Evolutionary conservation across 2,113 vertebrate genomes (phyloP), one percentile per base, ranked within the genome.

Genomic region (Burhinus oedicnemus): DNA sequence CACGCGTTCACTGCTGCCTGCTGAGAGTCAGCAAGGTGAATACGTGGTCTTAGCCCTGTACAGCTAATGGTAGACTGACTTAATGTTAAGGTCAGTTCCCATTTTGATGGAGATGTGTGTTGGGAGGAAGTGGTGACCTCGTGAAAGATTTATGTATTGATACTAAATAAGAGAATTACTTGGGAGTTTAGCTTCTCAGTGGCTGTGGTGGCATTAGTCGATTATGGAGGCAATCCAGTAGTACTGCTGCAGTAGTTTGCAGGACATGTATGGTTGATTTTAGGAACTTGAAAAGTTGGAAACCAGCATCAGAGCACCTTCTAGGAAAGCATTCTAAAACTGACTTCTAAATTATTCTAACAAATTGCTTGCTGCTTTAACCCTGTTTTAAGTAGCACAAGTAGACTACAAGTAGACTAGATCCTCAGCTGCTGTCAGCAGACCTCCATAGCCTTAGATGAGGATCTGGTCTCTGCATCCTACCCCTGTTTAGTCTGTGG

Each of bases 1-100:
- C 0, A 0, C 0, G 1, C 29, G 34, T 68, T 83, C 30, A 5
- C 11, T 66, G 40, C 76, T 66, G 45, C n/a, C 30, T 1, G 2
- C 11, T 44, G 18, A 36, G 44, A 54, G 42, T 55, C 72, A 69
- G 44, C 12, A 6, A 72, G 51, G 12, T 27, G 25, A 62, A 5
- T 19, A 2, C 15, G 64, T 72, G 30, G 21, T 78, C 54, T 40
- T 47, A 17, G 3, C 14, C 25, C 49, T 19, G 25, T 25, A 17
- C 3, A 2, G 7, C 20, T 71, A 23, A 23, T 77, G 45, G 40
- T 49, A 55, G 90, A 10, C 64, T 44, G 27, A 40, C 42, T 51
- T 77, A 10, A 62, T 0, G 0, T 65, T 77, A 29, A 82, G 5
- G 29, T 83, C n/a, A 34, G 22, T 42, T 87, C 17, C 26, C 32